phyloP scores from a whole-genome alignment of 2,797 vertebrate species.

The Rhinichthys osculus region DNA sequence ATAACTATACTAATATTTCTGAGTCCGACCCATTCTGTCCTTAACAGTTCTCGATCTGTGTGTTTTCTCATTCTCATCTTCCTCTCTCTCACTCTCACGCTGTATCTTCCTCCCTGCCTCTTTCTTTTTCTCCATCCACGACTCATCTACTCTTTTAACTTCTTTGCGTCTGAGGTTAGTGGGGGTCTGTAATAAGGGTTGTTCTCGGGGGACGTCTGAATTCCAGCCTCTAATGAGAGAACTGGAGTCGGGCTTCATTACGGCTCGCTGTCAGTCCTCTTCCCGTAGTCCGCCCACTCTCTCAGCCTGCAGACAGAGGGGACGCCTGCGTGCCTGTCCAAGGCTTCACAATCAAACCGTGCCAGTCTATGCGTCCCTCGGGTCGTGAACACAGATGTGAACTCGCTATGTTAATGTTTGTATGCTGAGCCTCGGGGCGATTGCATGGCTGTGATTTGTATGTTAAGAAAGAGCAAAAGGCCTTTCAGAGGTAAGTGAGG shows the following conservation, averaged over 20 bases:
- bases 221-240: constrained; percentile 79
- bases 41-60: not conserved
- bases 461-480: constrained; percentile 32
- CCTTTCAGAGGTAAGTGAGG: not conserved
- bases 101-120: constrained; percentile 6
- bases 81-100: not conserved
- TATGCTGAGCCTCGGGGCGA: not conserved
- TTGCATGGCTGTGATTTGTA: constrained; percentile 33
- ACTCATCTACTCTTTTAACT: constrained; percentile 41
- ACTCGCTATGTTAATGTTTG: constrained; percentile 19
- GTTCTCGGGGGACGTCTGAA: constrained; percentile 63
- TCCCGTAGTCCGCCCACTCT: constrained; percentile 20
- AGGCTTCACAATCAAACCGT: constrained; percentile 43
- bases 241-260: constrained; percentile 70
- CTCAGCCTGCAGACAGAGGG: constrained; percentile 46
- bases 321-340: constrained; percentile 45
- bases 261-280: constrained; percentile 24
- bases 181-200: constrained; percentile 60
- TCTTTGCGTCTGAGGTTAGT: constrained; percentile 28
- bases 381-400: constrained; percentile 32
- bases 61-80: not conserved
- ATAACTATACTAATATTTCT: not conserved
- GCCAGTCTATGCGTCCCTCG: constrained; percentile 37
- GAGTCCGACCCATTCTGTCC: not conserved
- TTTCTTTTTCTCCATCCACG: constrained; percentile 14